phyloP scores from a whole-genome alignment of 2,113 vertebrate genomes.

The Capra hircus region DNA sequence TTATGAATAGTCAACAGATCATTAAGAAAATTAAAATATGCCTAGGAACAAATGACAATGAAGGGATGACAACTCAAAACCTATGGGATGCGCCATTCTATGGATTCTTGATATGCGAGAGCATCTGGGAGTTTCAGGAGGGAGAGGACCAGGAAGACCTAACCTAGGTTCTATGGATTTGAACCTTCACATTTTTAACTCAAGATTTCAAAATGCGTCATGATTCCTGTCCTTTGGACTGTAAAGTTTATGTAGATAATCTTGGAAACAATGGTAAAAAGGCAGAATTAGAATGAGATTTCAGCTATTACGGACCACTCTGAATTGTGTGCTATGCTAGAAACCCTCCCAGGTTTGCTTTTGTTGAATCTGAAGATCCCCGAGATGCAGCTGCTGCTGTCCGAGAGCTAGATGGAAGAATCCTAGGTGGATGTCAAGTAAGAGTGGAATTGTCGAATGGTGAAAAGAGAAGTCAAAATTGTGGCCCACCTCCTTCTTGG shows the following conservation, averaged over 20 bases:
- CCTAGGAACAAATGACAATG: not conserved
- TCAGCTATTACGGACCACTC: not conserved
- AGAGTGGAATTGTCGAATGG: fast-evolving
- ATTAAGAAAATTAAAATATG: not conserved
- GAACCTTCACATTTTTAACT: not conserved
- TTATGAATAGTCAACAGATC: not conserved
- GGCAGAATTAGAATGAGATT: not conserved
- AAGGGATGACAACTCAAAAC: not conserved
- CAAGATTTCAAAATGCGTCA: not conserved
- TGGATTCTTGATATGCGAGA: not conserved
- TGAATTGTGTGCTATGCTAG: not conserved
- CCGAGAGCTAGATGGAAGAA: not conserved
- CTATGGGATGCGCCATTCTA: fast-evolving
- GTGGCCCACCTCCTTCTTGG: not conserved
- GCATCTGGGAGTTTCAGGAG: not conserved
- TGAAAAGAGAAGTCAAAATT: not conserved
- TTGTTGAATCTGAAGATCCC: not conserved
- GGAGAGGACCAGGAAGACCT: not conserved
- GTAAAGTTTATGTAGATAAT: not conserved
- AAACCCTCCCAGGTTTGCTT: not conserved
- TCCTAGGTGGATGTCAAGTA: not conserved
- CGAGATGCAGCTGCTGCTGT: not conserved
- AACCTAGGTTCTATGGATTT: not conserved
- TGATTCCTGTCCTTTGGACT: not conserved
- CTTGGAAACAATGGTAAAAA: not conserved